Conservation (phyloP, 1,140 invertebrate species). For the Rhagoletis pomonella region DNA sequence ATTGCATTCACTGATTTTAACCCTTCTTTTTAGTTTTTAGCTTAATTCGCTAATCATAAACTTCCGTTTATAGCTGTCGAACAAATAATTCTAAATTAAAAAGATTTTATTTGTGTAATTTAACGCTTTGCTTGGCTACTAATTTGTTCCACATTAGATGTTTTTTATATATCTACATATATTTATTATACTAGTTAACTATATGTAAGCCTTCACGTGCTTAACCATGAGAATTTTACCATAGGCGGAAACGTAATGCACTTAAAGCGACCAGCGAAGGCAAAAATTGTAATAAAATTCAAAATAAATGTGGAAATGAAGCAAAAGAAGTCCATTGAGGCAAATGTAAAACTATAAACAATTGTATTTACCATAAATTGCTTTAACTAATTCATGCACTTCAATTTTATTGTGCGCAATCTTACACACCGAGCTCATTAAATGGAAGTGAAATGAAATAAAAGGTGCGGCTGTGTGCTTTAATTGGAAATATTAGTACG, state of each 20-base stretch:
- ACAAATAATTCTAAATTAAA: conserved; percentile 2
- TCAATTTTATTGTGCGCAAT: background rate
- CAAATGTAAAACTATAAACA: background rate
- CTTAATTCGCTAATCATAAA: conserved; percentile 1
- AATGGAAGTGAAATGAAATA: background rate
- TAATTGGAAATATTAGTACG: background rate
- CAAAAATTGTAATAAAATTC: conserved; percentile 4
- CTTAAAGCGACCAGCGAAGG: background rate
- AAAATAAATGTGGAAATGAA: conserved; percentile 21
- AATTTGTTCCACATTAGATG: background rate
- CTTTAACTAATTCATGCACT: too few species aligned
- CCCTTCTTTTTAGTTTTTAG: background rate
- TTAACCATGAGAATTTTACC: conserved; percentile 22
- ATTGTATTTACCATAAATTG: conserved; percentile 27
- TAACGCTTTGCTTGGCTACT: conserved; percentile 28
- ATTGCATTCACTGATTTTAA: background rate
- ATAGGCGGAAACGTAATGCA: background rate
- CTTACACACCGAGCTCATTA: background rate
- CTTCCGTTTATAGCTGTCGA: background rate
- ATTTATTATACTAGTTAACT: too few species aligned
- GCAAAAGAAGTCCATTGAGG: conserved; percentile 21
- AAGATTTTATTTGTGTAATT: conserved; percentile 25
- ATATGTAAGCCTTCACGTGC: conserved; percentile 1
- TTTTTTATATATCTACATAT: background rate
- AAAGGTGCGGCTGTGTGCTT: background rate